Base-by-base conservation (phyloP, 2,888 invertebrate species). In the Lepidochrysops patricia region DNA sequence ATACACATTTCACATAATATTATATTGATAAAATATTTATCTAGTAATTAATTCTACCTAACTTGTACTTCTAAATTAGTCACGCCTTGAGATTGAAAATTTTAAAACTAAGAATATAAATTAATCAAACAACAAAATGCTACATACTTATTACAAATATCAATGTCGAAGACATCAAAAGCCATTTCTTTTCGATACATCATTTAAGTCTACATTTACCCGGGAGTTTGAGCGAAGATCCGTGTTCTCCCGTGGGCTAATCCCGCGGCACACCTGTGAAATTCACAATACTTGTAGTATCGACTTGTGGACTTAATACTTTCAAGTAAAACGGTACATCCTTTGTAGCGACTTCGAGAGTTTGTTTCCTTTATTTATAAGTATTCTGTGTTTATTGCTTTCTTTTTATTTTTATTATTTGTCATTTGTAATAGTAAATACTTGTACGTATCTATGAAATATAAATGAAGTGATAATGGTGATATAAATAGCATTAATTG, bases 241-340 rank as follows among this genome's bases (percentile, higher is more conserved):
- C 48, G 7, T n/a, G 48, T 25, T 54, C 29, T 29, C 19, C 54
- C 19, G 32, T 5, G 9, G 29, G 54, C 12, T 54, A 54, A 54
- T 54, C 54, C 19, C 19, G 12, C 6, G 5, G 5, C 52, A 52
- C 54, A 54, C 54, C 54, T 54, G 54, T 9, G 32, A 54, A 52
- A 54, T 54, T 54, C 54, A 54, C 54, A 54, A 54, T 19, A 54
- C 29, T 54, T 12, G 32, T 32, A 54, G 26, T 54, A 19, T 54
- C 29, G 54, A 54, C 29, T 32, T 43, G 43, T 43, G 9, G 43
- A 43, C 43, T 43, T 43, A 43, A 43, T 19, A 43, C 43, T 43
- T 43, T 4, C 43, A 23, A 3, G 19, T 9, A 43, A 43, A 43
- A 23, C 43, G 43, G 43, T 43, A 29, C 29, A 29, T 29, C 4